phyloP scores from a whole-genome alignment of 2,888 invertebrate genomes.

The Pseudococcus jackbeardsleyi region DNA sequence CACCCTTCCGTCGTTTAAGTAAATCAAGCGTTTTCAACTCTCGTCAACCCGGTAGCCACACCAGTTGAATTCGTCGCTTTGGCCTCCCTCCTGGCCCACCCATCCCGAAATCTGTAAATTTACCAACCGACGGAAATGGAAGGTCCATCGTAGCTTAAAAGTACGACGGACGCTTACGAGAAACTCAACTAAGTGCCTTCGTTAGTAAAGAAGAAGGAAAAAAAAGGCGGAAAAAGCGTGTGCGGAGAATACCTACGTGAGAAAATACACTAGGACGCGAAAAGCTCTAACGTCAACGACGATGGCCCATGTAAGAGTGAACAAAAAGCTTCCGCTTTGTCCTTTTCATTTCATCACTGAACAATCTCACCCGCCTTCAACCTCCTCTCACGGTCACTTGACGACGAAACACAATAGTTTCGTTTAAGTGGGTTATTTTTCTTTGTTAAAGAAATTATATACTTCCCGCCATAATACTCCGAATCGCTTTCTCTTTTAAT shows the following conservation, averaged over 20 bases:
- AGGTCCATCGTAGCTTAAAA: not conserved
- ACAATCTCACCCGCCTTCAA: constrained; percentile 45
- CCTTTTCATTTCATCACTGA: constrained; percentile 56
- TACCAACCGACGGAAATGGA: not conserved
- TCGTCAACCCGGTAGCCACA: not conserved
- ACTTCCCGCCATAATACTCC: constrained; percentile 49
- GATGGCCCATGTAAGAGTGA: not conserved
- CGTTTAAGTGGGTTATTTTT: constrained; percentile 58
- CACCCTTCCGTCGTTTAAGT: not conserved
- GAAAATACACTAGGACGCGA: constrained; percentile 14
- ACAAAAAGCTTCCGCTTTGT: constrained; percentile 57
- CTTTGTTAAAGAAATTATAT: constrained; percentile 60
- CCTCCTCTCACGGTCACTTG: constrained; percentile 60
- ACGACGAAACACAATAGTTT: constrained; percentile 62
- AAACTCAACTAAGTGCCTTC: constrained; percentile 58
- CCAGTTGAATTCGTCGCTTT: constrained; percentile 5
- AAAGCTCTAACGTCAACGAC: constrained; percentile 34
- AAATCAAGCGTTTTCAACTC: constrained; percentile 22
- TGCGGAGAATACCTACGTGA: constrained; percentile 2
- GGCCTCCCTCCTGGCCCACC: not conserved
- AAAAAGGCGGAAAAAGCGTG: not conserved
- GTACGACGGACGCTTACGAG: constrained; percentile 4
- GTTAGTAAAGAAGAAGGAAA: constrained; percentile 27
- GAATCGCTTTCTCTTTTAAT: constrained; percentile 40
- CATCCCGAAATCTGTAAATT: not conserved